These are phyloP conservation scores for Colossoma macropomum DNA, from an alignment of 2,113 vertebrate genomes.

Conservation along the genomic window DNA sequence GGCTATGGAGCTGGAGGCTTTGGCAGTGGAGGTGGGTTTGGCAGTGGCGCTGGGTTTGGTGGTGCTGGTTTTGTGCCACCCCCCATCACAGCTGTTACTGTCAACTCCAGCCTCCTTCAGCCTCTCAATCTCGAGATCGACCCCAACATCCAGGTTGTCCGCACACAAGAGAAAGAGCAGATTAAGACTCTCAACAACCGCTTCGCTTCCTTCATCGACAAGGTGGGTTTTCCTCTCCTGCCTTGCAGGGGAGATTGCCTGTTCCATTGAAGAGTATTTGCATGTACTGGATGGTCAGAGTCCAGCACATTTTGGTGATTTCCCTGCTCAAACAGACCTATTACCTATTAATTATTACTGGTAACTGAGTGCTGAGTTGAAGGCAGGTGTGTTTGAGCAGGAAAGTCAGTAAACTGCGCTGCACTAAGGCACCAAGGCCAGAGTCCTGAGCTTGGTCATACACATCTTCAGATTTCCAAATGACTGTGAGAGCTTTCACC, in stretches of 20 bases:
- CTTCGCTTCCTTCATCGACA: conserved; percentile 87
- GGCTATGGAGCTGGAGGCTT: conserved; percentile 55
- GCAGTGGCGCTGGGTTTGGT: conserved; percentile 59
- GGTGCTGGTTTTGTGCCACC: conserved; percentile 57
- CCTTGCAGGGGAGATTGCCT: neutral
- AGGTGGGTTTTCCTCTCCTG: conserved; percentile 77
- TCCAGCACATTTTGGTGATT: neutral
- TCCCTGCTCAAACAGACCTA: neutral
- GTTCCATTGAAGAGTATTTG: too few species aligned
- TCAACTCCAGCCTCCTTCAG: conserved; percentile 83
- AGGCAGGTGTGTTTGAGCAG: neutral
- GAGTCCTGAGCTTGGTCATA: neutral
- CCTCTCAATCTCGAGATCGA: conserved; percentile 87
- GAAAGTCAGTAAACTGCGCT: neutral
- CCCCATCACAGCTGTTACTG: conserved; percentile 82
- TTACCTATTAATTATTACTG: too few species aligned
- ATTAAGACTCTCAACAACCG: conserved; percentile 92
- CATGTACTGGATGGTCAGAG: neutral
- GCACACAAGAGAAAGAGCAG: conserved; percentile 89
- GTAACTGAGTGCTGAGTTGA: neutral
- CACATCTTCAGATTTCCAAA: neutral
- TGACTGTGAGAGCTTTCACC: neutral
- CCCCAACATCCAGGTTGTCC: conserved; percentile 84
- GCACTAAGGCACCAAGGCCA: too few species aligned
- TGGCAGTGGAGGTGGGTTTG: conserved; percentile 41